phyloP scores from a whole-genome alignment of 2,888 invertebrate species.

The Patella caerulea region DNA sequence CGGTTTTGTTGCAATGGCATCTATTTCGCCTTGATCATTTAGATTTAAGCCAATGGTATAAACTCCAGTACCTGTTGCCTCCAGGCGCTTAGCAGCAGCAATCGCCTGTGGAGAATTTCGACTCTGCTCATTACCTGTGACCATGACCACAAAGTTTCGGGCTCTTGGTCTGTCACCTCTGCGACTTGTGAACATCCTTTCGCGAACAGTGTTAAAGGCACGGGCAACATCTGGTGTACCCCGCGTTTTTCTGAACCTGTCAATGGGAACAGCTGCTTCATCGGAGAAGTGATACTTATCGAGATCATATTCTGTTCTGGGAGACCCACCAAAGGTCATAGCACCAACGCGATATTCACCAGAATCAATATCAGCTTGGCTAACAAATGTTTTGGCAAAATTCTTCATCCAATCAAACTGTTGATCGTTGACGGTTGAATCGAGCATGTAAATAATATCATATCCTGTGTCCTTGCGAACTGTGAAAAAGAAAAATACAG shows the following conservation, averaged over 20 bases:
- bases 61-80: slow-evolving; percentile 27
- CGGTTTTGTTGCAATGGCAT: slow-evolving; percentile 54
- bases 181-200: slow-evolving; percentile 36
- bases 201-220: slow-evolving; percentile 43
- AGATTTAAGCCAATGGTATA: slow-evolving; percentile 39
- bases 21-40: slow-evolving; percentile 45
- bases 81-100: slow-evolving; percentile 35
- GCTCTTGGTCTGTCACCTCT: slow-evolving; percentile 49
- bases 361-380: slow-evolving; percentile 50
- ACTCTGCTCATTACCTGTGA: slow-evolving; percentile 48
- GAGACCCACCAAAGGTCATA: slow-evolving; percentile 35
- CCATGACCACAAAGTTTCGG: slow-evolving; percentile 47
- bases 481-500: background rate
- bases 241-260: slow-evolving; percentile 22
- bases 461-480: slow-evolving; percentile 25
- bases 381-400: slow-evolving; percentile 42
- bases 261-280: slow-evolving; percentile 29
- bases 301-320: slow-evolving; percentile 35
- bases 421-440: slow-evolving; percentile 41
- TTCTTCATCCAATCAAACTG: slow-evolving; percentile 49
- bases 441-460: slow-evolving; percentile 44
- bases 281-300: slow-evolving; percentile 29
- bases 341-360: slow-evolving; percentile 53
- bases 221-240: slow-evolving; percentile 40
- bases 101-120: slow-evolving; percentile 23